Conservation (phyloP, 1,140 invertebrate genomes). For the Cepaea nemoralis region DNA sequence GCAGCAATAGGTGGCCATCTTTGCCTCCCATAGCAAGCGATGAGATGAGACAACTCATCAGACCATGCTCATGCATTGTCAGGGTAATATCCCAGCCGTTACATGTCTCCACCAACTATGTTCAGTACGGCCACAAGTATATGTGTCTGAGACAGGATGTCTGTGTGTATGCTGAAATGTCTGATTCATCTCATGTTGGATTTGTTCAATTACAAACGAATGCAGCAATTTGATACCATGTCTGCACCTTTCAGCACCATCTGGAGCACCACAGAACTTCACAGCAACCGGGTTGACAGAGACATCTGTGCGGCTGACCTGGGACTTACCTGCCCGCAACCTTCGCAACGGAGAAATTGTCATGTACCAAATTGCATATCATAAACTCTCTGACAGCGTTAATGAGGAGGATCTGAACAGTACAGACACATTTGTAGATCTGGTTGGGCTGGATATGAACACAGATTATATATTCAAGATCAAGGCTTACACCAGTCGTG, state of each 20-base stretch:
- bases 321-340: constrained; percentile 89
- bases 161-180: no score
- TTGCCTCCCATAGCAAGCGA: no score
- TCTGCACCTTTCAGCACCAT: constrained; percentile 65
- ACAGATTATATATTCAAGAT: constrained; percentile 96
- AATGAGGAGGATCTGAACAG: constrained; percentile 85
- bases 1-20: no score
- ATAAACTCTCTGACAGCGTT: constrained; percentile 88
- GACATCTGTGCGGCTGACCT: constrained; percentile 72
- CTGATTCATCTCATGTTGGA: no score
- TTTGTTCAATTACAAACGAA: not conserved
- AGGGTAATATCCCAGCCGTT: no score
- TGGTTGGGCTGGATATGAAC: constrained; percentile 93
- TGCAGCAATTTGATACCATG: not conserved
- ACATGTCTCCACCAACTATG: no score
- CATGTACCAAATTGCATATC: constrained; percentile 92
- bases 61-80: no score
- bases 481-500: constrained; percentile 89
- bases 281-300: constrained; percentile 65
- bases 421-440: constrained; percentile 85
- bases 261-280: constrained; percentile 75
- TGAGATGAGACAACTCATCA: no score
- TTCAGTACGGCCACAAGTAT: no score
- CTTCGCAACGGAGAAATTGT: constrained; percentile 93
- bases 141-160: no score